Evolutionary conservation across 2,797 vertebrate genomes (phyloP).

Genomic region (Trachurus trachurus): DNA sequence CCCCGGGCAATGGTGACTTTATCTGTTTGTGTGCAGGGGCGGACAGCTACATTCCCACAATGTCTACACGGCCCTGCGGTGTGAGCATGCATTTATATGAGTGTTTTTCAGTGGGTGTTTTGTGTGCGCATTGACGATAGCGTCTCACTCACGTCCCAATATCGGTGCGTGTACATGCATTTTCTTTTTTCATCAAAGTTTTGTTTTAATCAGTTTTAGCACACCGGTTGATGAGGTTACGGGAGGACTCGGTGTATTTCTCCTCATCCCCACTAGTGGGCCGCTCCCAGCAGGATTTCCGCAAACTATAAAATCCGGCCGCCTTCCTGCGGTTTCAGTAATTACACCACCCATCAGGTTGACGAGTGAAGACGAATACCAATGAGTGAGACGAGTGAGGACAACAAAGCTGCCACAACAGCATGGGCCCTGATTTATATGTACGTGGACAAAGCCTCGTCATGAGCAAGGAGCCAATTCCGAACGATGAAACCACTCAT

Average conservation of each 20-base stretch:
- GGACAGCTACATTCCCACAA: slow-evolving; percentile 67
- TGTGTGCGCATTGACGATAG: slow-evolving; percentile 10
- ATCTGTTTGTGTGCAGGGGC: slow-evolving; percentile 71
- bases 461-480: slow-evolving; percentile 29
- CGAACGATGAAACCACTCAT: slow-evolving; percentile 53
- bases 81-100: slow-evolving; percentile 70
- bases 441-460: slow-evolving; percentile 34
- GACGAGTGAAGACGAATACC: slow-evolving; percentile 63
- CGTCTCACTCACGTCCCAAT: slow-evolving; percentile 34
- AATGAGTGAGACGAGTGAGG: slow-evolving; percentile 56
- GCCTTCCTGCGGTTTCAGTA: slow-evolving; percentile 71
- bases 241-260: slow-evolving; percentile 30
- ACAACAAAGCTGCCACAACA: slow-evolving; percentile 46
- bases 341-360: slow-evolving; percentile 79
- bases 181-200: slow-evolving; percentile 31
- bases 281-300: slow-evolving; percentile 56
- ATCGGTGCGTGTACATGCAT: slow-evolving; percentile 46
- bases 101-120: slow-evolving; percentile 43
- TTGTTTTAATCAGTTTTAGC: slow-evolving; percentile 19
- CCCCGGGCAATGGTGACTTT: slow-evolving; percentile 57
- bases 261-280: slow-evolving; percentile 58
- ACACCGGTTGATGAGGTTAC: slow-evolving; percentile 30
- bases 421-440: slow-evolving; percentile 46
- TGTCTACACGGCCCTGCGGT: slow-evolving; percentile 55
- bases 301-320: slow-evolving; percentile 49